Percentiles rank a stretch among this genome's conserved stretches.
Evolutionary conservation across 2,797 vertebrate genomes (phyloP).

Genomic region (Anguilla pacifica): DNA sequence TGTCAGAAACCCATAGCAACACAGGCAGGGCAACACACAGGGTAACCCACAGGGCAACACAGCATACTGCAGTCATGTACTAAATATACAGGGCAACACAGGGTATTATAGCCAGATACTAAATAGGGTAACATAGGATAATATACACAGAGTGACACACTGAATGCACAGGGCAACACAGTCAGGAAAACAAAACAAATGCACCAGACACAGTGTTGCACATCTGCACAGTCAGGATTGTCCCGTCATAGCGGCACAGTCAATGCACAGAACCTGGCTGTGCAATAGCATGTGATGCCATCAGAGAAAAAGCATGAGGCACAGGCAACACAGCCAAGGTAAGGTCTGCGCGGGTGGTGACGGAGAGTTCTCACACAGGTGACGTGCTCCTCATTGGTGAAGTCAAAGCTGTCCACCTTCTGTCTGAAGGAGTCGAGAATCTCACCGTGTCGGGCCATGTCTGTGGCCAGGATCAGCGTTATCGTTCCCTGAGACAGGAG

Average conservation of each 20-base stretch:
- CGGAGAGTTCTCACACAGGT: slow-evolving; percentile 76
- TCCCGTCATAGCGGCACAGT: no score
- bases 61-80: no score
- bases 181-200: not conserved
- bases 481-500: slow-evolving; percentile 79
- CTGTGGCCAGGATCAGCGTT: slow-evolving; percentile 88
- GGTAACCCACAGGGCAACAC: not conserved
- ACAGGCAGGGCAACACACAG: not conserved
- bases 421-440: slow-evolving; percentile 91
- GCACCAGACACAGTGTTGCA: slow-evolving; percentile 6
- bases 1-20: not conserved
- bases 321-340: not conserved
- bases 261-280: not conserved
- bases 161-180: not conserved
- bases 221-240: not conserved
- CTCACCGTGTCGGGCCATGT: slow-evolving; percentile 91
- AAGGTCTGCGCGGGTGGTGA: not conserved
- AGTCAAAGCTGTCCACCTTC: slow-evolving; percentile 85
- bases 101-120: no score
- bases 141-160: slow-evolving; percentile 8
- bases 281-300: not conserved
- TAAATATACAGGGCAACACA: not conserved
- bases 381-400: slow-evolving; percentile 83
- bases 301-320: not conserved
- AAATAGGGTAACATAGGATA: slow-evolving; percentile 2